These are phyloP conservation scores for Pseudopipra pipra DNA, from an alignment of 2,113 vertebrate species.

Conservation along the genomic window DNA sequence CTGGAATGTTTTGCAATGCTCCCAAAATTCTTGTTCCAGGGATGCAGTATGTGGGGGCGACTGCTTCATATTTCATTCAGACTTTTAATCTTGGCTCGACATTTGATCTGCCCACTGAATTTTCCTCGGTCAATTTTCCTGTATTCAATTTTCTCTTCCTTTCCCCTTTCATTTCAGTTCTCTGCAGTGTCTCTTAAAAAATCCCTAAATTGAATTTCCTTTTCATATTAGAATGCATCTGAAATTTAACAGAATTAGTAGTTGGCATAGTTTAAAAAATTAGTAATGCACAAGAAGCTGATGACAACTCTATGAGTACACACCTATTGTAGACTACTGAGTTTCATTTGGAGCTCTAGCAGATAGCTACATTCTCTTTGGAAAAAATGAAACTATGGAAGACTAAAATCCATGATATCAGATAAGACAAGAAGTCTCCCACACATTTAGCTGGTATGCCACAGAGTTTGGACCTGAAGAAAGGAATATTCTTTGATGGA, in stretches of 20 bases:
- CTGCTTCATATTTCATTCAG: neutral
- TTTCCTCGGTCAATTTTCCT: neutral
- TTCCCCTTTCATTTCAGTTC: neutral
- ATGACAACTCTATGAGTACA: neutral
- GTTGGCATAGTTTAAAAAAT: neutral
- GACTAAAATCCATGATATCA: neutral
- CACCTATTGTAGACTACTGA: neutral
- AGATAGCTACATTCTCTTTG: neutral
- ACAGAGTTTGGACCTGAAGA: neutral
- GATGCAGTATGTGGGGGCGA: accelerated
- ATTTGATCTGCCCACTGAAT: neutral
- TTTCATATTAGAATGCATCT: neutral
- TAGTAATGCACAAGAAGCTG: neutral
- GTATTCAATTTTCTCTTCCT: neutral
- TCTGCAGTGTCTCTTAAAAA: neutral
- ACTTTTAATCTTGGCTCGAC: neutral
- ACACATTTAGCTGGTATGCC: neutral
- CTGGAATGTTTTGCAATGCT: neutral
- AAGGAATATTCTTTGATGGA: neutral
- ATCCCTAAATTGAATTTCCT: neutral
- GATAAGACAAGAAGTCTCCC: neutral
- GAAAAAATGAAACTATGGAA: neutral
- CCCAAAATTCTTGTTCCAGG: neutral
- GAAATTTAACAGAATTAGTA: neutral
- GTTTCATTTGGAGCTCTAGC: neutral